A percentile compares a stretch with the other conserved stretches of the same genome.
Evolutionary conservation across 2,888 invertebrate genomes (phyloP).

Genomic region (Myopa tessellatipennis): DNA sequence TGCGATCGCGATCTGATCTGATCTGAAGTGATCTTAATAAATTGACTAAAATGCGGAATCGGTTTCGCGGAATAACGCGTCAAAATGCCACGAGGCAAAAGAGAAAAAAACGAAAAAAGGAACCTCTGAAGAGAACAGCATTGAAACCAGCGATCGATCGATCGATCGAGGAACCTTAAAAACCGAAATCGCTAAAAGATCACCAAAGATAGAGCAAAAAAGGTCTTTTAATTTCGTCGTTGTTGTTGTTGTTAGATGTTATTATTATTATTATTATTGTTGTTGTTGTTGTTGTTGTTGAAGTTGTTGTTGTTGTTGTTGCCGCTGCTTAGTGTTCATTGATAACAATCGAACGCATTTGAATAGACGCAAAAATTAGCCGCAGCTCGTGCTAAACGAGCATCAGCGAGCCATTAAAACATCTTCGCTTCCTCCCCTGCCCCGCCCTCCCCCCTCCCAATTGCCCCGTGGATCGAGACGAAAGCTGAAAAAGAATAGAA

Average conservation of each 20-base stretch:
- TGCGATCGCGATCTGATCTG: neutral
- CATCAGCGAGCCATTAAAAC: neutral
- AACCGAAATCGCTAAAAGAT: too few relatives aligned
- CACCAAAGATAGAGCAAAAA: too few relatives aligned
- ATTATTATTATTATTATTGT: neutral
- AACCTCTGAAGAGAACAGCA: neutral
- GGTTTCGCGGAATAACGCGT: slow-evolving; percentile 51
- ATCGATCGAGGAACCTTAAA: neutral
- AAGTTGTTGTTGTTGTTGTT: neutral
- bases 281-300: neutral
- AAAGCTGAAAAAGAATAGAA: neutral
- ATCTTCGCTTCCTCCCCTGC: neutral
- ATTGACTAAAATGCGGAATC: neutral
- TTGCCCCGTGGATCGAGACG: neutral
- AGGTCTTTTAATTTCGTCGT: neutral
- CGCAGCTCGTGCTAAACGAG: slow-evolving; percentile 48
- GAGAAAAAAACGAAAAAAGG: slow-evolving; percentile 32
- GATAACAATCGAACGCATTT: slow-evolving; percentile 40
- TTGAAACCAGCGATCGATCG: neutral
- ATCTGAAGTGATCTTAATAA: too few relatives aligned
- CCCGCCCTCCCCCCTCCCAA: too few relatives aligned
- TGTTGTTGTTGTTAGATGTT: neutral
- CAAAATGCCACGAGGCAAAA: slow-evolving; percentile 64
- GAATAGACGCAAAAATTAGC: slow-evolving; percentile 45
- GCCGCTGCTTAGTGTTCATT: neutral